These are phyloP conservation scores for Gymnocheta viridis DNA, from an alignment of 2,888 invertebrate genomes.

Conservation along the genomic window DNA sequence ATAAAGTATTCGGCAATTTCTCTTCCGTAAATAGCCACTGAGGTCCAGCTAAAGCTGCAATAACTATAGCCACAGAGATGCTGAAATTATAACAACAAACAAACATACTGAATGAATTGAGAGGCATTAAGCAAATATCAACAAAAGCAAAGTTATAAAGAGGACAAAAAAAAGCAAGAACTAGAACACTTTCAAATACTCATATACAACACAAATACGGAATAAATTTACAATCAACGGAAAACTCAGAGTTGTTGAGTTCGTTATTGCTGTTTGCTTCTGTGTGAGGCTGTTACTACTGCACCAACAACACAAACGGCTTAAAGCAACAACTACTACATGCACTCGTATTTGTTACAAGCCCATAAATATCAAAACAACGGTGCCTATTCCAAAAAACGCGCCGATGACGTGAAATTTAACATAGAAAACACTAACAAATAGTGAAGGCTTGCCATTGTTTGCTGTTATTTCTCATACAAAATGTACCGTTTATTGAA, in stretches of 20 bases:
- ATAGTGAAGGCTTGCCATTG: too few species aligned
- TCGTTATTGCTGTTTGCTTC: constrained; percentile 6
- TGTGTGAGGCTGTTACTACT: neutral
- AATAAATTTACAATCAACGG: constrained; percentile 43
- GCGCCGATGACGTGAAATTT: too few species aligned
- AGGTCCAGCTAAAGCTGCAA: constrained; percentile 82
- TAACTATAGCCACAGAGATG: constrained; percentile 81
- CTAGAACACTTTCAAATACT: constrained; percentile 42
- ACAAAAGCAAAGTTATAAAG: neutral
- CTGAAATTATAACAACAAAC: constrained; percentile 73
- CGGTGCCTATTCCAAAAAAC: too few species aligned
- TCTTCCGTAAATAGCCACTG: constrained; percentile 95
- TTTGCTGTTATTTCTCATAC: too few species aligned
- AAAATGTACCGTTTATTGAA: too few species aligned
- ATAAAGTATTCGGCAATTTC: constrained; percentile 89
- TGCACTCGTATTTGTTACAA: too few species aligned
- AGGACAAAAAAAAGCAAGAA: constrained; percentile 14
- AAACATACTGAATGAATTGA: neutral
- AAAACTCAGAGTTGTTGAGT: constrained; percentile 6
- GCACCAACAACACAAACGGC: neutral
- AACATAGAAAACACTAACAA: too few species aligned
- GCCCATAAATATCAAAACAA: constrained; percentile 56
- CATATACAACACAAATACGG: neutral
- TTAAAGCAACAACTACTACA: constrained; percentile 28
- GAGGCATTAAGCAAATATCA: neutral